phyloP scores from a whole-genome alignment of 2,888 invertebrate genomes.

The Abscondita cerata region DNA sequence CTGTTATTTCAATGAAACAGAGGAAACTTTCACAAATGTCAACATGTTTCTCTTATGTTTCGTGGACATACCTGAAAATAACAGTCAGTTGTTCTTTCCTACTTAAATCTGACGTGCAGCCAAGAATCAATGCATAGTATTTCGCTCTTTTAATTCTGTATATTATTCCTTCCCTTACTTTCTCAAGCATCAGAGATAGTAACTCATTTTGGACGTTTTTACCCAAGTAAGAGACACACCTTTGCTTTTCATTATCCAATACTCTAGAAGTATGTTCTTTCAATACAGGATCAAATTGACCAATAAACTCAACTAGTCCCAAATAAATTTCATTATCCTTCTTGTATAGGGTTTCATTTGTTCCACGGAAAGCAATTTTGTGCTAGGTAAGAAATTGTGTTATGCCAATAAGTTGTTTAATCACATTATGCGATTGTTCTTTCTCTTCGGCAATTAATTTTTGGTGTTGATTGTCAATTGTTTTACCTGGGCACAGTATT shows the following conservation, averaged over 20 bases:
- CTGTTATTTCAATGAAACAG: neutral
- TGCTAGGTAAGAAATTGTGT: neutral
- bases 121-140: slow-evolving; percentile 1
- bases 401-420: neutral
- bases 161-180: slow-evolving; percentile 6
- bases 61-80: neutral
- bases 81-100: slow-evolving; percentile 4
- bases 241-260: neutral
- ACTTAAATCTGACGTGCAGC: slow-evolving; percentile 3
- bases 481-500: too few relatives aligned
- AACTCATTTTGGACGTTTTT: slow-evolving; percentile 6
- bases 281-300: neutral
- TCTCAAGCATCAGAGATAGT: slow-evolving; percentile 1
- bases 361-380: neutral
- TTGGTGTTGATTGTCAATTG: too few relatives aligned
- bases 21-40: slow-evolving; percentile 3
- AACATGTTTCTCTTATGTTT: slow-evolving; percentile 8
- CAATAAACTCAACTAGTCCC: neutral
- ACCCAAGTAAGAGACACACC: neutral
- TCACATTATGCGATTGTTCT: neutral
- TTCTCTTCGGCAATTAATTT: too few relatives aligned
- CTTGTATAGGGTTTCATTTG: neutral
- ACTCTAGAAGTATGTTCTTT: slow-evolving; percentile 2
- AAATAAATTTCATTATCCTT: neutral
- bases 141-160: slow-evolving; percentile 3